Evolutionary conservation across 1,140 invertebrate species (phyloP).

Genomic region (Calephelis nemesis): DNA sequence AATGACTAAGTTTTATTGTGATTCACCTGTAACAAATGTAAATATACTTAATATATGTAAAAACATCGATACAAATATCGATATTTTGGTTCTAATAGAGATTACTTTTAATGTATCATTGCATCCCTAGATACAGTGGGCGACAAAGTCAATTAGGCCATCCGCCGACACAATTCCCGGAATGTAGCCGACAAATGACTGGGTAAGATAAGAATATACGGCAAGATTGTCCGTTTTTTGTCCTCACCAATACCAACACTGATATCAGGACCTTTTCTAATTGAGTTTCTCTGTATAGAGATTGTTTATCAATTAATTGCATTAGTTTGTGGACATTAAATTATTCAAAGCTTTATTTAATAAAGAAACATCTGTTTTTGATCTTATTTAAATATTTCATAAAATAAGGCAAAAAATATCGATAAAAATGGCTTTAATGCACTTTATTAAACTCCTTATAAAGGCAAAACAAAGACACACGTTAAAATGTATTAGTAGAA

Average conservation of each 20-base stretch:
- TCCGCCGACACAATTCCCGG: conserved; percentile 73
- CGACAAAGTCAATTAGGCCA: conserved; percentile 74
- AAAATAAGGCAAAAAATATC: too few relatives aligned
- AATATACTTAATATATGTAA: background rate
- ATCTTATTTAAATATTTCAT: too few relatives aligned
- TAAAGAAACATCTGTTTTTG: too few relatives aligned
- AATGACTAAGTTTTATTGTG: too few relatives aligned
- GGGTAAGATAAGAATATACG: conserved; percentile 61
- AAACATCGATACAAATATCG: background rate
- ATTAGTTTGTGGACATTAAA: conserved; percentile 43
- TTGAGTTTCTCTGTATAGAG: conserved; percentile 66
- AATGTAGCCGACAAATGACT: conserved; percentile 74
- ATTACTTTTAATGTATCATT: background rate
- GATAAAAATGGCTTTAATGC: too few relatives aligned
- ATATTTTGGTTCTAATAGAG: background rate
- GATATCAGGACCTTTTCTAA: conserved; percentile 71
- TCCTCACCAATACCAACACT: conserved; percentile 51
- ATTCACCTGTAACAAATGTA: too few relatives aligned
- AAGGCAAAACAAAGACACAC: too few relatives aligned
- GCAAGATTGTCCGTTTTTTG: conserved; percentile 56
- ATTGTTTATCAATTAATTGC: conserved; percentile 61
- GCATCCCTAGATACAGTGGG: conserved; percentile 42
- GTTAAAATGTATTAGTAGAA: too few relatives aligned
- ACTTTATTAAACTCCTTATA: too few relatives aligned
- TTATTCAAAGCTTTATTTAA: too few relatives aligned